Conservation (phyloP, 1,140 invertebrate species). For the Ostrea denselamellosa region DNA sequence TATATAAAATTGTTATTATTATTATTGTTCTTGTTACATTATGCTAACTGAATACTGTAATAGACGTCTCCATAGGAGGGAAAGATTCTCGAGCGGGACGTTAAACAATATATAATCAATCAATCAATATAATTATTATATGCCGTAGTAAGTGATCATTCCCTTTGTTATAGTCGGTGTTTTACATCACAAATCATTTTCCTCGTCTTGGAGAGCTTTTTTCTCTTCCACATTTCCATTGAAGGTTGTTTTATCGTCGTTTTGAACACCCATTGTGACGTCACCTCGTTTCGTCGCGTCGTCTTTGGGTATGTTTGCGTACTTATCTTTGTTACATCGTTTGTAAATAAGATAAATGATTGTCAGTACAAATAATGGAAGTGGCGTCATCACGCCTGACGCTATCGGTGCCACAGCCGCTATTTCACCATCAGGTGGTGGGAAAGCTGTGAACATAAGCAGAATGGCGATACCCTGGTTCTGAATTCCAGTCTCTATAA, state of each 20-base stretch:
- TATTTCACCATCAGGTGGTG: constrained; percentile 79
- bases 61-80: no score
- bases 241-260: neutral
- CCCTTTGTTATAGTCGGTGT: no score
- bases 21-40: no score
- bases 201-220: neutral
- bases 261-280: neutral
- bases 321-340: constrained; percentile 60
- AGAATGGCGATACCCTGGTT: constrained; percentile 80
- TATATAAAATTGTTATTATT: no score
- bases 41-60: no score
- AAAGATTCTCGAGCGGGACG: no score
- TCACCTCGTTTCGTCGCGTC: constrained; percentile 25
- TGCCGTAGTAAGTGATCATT: no score
- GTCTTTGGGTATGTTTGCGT: constrained; percentile 37
- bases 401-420: constrained; percentile 78
- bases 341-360: constrained; percentile 63
- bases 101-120: no score
- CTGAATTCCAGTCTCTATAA: constrained; percentile 81
- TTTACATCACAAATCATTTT: neutral
- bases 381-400: constrained; percentile 95
- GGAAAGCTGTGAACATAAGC: constrained; percentile 78
- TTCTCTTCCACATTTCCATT: constrained; percentile 19
- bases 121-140: no score
- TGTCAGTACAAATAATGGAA: constrained; percentile 84